These are phyloP conservation scores for Coenonympha glycerion DNA, from an alignment of 2,888 invertebrate species.

Conservation along the genomic window DNA sequence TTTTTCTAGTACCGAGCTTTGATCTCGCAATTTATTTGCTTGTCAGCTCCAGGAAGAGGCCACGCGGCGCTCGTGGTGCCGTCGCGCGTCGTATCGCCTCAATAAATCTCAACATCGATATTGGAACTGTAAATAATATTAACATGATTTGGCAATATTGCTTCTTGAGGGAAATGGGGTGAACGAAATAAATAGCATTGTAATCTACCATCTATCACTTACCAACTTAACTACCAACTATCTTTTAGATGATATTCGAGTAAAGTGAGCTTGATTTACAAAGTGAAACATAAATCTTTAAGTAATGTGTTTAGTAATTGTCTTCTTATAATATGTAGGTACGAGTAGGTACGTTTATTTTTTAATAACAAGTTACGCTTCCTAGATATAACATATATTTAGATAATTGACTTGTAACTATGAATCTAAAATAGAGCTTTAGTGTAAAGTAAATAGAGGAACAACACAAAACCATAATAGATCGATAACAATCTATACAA, in stretches of 20 bases:
- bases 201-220: background rate
- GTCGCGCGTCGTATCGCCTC: constrained; percentile 31
- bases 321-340: too few species aligned
- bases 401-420: background rate
- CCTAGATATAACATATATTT: background rate
- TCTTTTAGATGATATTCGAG: too few species aligned
- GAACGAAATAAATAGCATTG: background rate
- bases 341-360: too few species aligned
- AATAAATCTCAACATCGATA: constrained; percentile 40
- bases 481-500: constrained; percentile 24
- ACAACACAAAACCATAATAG: constrained; percentile 13
- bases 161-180: constrained; percentile 16
- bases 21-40: constrained; percentile 70
- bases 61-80: constrained; percentile 51
- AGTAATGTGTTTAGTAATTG: too few species aligned
- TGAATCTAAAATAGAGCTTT: background rate
- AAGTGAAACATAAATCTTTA: too few species aligned
- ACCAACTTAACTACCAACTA: background rate
- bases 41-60: constrained; percentile 71
- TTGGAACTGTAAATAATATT: constrained; percentile 30
- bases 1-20: constrained; percentile 60
- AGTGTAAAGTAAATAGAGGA: background rate
- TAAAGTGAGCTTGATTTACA: too few species aligned
- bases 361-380: too few species aligned
- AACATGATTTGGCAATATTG: constrained; percentile 30